Base-by-base conservation (phyloP, 2,113 vertebrate species). In the Bombycilla garrulus region DNA sequence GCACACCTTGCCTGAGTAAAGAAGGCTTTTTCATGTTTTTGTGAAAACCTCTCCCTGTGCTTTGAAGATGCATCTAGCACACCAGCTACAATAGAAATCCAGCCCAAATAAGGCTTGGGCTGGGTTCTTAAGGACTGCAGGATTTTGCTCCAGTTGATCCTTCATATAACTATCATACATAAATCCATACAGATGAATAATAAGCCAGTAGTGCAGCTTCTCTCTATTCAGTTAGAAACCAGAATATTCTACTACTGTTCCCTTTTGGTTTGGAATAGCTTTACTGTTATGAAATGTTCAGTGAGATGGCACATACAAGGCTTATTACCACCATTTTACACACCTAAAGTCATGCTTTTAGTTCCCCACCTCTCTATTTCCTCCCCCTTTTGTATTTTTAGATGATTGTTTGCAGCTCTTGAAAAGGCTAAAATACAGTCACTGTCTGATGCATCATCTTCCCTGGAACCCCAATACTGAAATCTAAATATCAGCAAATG, bases 401-500 rank as follows among this genome's bases (percentile, higher is more conserved):
- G 96, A 97, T 78, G 72, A 86, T 94, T 95, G 89, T 96, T 95
- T 97, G 94, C 89, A 97, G 93, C 94, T 96, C 90, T 89, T 57
- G 50, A 93, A 96, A 97, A 97, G 96, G 94, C 96, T 98, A 97
- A 97, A 95, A 95, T 86, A 93, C 93, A 97, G 97, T 97, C 94
- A 96, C 84, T 96, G 96, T 95, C 94, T 96, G 87, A 95, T 92
- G 96, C 80, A 93, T 97, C 96, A 97, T 96, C 94, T 95, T 96
- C 94, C 94, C 87, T 94, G 92, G 95, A 98, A 97, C 95, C 95
- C 96, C 91, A 97, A 96, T 96, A 97, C 97, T 76, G 28, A 98
- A 97, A 97, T 85, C 96, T 97, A 98, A 97, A 97, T 96, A 97
- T 97, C 97, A 98, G 95, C 96, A 97, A 97, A 97, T 96, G 94